Base-by-base conservation (phyloP, 2,797 vertebrate species). In the Luscinia megarhynchos region DNA sequence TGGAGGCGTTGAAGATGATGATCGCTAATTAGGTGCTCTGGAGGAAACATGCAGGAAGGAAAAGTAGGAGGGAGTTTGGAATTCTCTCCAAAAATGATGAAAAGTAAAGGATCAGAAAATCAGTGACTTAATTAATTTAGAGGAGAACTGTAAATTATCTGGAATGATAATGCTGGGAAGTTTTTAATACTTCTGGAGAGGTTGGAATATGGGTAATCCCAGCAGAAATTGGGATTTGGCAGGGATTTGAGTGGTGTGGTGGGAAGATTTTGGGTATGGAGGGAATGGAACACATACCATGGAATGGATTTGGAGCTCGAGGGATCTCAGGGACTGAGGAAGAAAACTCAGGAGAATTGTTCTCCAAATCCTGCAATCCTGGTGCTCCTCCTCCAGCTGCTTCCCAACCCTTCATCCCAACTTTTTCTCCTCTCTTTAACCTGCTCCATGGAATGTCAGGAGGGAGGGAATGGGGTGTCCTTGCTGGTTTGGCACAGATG, bases 1-100 rank as follows among this genome's bases (percentile, higher is more conserved):
- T 40, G 95, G 89, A 86, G 94, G 92, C 16, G 77, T 78, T 36
- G 27, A 21, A 81, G 69, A 69, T 86, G 89, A 69, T 7, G 57
- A 57, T 75, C 58, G 2, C 62, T 96, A 94, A 95, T 94, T 88
- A 89, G 20, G 59, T 50, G 90, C 40, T 87, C 82, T 38, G 64
- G 93, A 81, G 74, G 87, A 89, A 95, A 81, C 14, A 20, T 2
- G 17, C n/a, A 24, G 70, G 41, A 59, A 54, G n/a, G 75, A 46
- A 55, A 87, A 94, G 62, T 38, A 50, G 66, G 57, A 86, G 58
- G 32, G 69, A 58, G 51, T 51, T 92, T 84, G 93, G 82, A 68
- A 89, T 78, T 92, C n/a, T 76, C 32, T 87, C 24, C 6, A 3
- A 79, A 79, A 83, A 83, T 78, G 66, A 69, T 67, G 79, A 76